Percentiles rank a stretch among this genome's conserved stretches.
Conservation (phyloP, 2,888 invertebrate genomes). For the Priocnemis perturbator region DNA sequence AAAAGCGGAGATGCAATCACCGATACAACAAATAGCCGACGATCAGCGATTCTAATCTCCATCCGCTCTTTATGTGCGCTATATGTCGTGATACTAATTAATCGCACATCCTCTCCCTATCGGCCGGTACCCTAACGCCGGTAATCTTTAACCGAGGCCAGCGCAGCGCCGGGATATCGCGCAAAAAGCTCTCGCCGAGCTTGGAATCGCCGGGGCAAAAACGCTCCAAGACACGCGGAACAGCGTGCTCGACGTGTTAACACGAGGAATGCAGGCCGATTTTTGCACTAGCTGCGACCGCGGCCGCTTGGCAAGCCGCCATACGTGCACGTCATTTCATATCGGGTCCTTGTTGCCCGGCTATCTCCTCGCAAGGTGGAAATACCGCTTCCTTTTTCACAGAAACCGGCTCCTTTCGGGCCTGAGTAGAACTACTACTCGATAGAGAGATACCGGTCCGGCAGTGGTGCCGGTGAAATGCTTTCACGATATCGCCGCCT, state of each 20-base stretch:
- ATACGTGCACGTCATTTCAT: slow-evolving; percentile 47
- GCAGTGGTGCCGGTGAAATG: not conserved
- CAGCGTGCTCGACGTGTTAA: slow-evolving; percentile 49
- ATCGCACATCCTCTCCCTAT: slow-evolving; percentile 24
- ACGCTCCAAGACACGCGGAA: slow-evolving; percentile 52
- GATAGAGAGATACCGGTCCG: slow-evolving; percentile 8
- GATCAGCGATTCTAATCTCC: slow-evolving; percentile 45
- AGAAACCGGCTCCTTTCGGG: slow-evolving; percentile 12
- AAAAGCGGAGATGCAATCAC: slow-evolving; percentile 42
- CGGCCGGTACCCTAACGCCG: not conserved
- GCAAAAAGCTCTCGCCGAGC: not conserved
- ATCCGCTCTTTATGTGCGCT: slow-evolving; percentile 28
- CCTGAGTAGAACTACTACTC: not conserved
- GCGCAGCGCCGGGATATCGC: not conserved
- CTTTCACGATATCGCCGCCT: slow-evolving; percentile 12
- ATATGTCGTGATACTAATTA: slow-evolving; percentile 41
- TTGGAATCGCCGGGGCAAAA: slow-evolving; percentile 45
- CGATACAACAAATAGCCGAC: slow-evolving; percentile 43
- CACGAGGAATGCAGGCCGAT: slow-evolving; percentile 59
- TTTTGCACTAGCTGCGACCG: slow-evolving; percentile 48
- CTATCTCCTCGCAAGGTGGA: slow-evolving; percentile 38
- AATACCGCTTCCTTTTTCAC: slow-evolving; percentile 23
- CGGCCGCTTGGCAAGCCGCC: slow-evolving; percentile 41
- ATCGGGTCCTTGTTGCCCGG: slow-evolving; percentile 45
- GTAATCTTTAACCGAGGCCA: not conserved